These are phyloP conservation scores for Gymnothorax javanicus DNA, from an alignment of 2,797 vertebrate species.

Conservation along the genomic window DNA sequence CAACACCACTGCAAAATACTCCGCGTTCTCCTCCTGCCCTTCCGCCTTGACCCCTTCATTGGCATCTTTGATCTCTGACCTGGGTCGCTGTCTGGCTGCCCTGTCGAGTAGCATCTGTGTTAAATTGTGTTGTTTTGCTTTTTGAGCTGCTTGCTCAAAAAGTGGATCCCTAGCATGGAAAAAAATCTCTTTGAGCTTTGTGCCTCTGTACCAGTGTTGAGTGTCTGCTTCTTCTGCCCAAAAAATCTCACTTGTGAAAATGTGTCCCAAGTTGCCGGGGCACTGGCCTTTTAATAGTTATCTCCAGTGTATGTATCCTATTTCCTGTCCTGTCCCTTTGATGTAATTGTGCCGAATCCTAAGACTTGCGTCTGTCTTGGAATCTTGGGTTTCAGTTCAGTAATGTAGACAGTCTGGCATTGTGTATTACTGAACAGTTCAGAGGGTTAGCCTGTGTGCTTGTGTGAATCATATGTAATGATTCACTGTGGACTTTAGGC, in stretches of 20 bases:
- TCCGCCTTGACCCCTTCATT: neutral
- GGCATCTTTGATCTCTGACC: conserved; percentile 58
- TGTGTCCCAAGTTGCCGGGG: conserved; percentile 13
- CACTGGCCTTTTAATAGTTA: conserved; percentile 45
- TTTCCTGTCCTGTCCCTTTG: conserved; percentile 56
- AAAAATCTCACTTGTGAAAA: neutral
- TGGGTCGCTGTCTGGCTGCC: conserved; percentile 58
- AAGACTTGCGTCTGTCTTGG: conserved; percentile 45
- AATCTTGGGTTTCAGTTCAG: neutral
- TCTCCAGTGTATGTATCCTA: conserved; percentile 51
- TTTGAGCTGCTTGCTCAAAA: conserved; percentile 5
- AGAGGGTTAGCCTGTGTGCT: neutral
- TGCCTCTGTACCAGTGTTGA: neutral
- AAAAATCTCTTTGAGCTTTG: neutral
- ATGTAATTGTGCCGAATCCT: conserved; percentile 54
- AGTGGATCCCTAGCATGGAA: neutral
- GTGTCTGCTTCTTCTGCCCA: neutral
- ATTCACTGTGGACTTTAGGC: neutral
- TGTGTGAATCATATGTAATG: neutral
- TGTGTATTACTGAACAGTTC: neutral
- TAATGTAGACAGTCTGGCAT: neutral
- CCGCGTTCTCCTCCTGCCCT: neutral
- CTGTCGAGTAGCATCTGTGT: conserved; percentile 28
- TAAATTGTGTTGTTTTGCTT: conserved; percentile 35
- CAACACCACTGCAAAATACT: neutral